phyloP scores from a whole-genome alignment of 2,888 invertebrate genomes.

The Chloroclystis v-ata region DNA sequence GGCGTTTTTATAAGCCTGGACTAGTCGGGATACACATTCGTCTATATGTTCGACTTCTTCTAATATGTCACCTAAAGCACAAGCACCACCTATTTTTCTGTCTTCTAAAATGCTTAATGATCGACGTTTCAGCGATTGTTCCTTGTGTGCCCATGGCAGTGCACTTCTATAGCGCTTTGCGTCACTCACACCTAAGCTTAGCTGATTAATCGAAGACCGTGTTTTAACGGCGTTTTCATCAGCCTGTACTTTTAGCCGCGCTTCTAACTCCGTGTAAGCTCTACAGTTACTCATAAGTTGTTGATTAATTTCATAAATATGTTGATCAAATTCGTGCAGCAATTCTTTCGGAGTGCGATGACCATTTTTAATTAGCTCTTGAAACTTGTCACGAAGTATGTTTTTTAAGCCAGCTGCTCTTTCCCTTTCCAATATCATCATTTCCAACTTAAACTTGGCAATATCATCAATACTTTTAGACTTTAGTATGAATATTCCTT shows the following conservation, averaged over 20 bases:
- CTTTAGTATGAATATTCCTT: slow-evolving; percentile 37
- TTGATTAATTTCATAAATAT: slow-evolving; percentile 59
- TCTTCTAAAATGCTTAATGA: slow-evolving; percentile 25
- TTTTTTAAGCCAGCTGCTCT: slow-evolving; percentile 50
- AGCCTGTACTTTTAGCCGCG: slow-evolving; percentile 45
- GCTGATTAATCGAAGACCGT: slow-evolving; percentile 50
- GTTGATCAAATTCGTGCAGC: slow-evolving; percentile 58
- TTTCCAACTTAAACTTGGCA: slow-evolving; percentile 45
- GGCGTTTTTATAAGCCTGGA: slow-evolving; percentile 48
- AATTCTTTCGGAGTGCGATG: slow-evolving; percentile 50
- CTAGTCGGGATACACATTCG: slow-evolving; percentile 39
- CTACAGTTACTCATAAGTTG: slow-evolving; percentile 59
- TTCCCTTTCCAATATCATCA: slow-evolving; percentile 47
- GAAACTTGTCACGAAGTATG: slow-evolving; percentile 53
- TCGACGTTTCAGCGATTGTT: slow-evolving; percentile 24
- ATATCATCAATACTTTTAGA: slow-evolving; percentile 40
- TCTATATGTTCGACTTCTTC: slow-evolving; percentile 39
- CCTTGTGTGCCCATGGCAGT: slow-evolving; percentile 31
- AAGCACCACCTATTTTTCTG: slow-evolving; percentile 8
- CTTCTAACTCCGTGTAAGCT: slow-evolving; percentile 54
- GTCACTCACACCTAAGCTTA: slow-evolving; percentile 39
- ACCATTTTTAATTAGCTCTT: slow-evolving; percentile 46
- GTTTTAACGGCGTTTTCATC: slow-evolving; percentile 41
- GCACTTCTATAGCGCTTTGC: slow-evolving; percentile 35
- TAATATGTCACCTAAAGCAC: slow-evolving; percentile 28